Evolutionary conservation across 2,888 invertebrate species (phyloP), one percentile per base, ranked within the genome.

Genomic region (Pterostichus madidus): DNA sequence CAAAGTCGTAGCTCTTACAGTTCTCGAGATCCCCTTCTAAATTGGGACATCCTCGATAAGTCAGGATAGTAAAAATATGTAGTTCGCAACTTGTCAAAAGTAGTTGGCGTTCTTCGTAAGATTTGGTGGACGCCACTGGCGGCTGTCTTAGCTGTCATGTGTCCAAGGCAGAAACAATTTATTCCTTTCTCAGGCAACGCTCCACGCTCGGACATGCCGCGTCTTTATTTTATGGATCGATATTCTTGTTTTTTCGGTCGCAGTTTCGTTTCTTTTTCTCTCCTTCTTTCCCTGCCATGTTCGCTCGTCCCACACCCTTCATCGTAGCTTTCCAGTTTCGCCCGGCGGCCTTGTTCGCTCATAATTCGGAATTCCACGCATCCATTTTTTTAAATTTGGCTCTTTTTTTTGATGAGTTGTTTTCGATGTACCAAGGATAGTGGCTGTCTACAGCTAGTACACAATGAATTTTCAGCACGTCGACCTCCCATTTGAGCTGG

Each of bases 91-190:
- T 2, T 24, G 24, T 24, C 24, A 2, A 1, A 24, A 24, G 24
- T 24, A 24, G 3, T 24, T 24, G 1, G 24, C 1, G 24, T 24
- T 24, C 2, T 24, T 24, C 3, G 24, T 24, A 24, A 24, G 24
- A 24, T 24, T 24, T 24, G 24, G 24, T 24, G 73, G 39, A 75
- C 75, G 81, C 75, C 81, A 75, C 73, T 81, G 81, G 44, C 49
- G 75, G 59, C 52, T 75, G 81, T 81, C 73, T 81, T 77, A 15
- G 71, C 80, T 81, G 81, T 75, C 81, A 81, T 81, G 81, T 81
- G 81, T 81, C 81, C 81, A 81, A 81, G 81, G 81, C 81, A 81
- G 81, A 81, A 81, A 81, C 81, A 81, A 81, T 81, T 81, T 81
- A 81, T 81, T 81, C 81, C 46, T 49, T 75, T 75, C 81, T 68